Evolutionary conservation across 2,888 invertebrate genomes (phyloP).

Genomic region (Eupithecia exiguata): DNA sequence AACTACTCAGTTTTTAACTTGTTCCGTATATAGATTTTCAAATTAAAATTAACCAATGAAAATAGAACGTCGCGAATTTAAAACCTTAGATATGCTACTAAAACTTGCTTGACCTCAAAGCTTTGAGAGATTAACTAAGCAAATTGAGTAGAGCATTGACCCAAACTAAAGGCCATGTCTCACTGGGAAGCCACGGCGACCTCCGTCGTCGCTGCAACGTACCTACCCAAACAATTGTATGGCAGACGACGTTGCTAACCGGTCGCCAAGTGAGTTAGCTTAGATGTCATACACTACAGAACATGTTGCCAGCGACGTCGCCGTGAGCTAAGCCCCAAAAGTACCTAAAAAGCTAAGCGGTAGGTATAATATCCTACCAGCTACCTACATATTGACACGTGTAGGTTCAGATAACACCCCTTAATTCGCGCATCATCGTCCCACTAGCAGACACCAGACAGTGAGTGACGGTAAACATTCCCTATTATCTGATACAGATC

Average conservation of each 20-base stretch:
- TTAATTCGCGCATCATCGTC: conserved; percentile 47
- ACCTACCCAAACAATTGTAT: no score
- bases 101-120: background rate
- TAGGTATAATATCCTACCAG: background rate
- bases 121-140: background rate
- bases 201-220: no score
- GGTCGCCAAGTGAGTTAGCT: no score
- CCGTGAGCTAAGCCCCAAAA: no score
- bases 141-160: background rate
- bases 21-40: background rate
- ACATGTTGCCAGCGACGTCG: no score
- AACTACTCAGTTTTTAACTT: background rate
- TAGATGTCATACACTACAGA: no score
- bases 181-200: no score
- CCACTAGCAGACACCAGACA: conserved; percentile 51
- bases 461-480: conserved; percentile 68
- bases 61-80: background rate
- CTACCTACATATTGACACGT: background rate
- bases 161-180: background rate
- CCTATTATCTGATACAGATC: conserved; percentile 81
- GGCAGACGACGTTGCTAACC: no score
- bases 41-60: background rate
- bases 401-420: conserved; percentile 25
- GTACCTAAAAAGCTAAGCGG: background rate
- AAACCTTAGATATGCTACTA: background rate